Base-by-base conservation (phyloP, 2,797 vertebrate genomes). In the Vireo griseus region DNA sequence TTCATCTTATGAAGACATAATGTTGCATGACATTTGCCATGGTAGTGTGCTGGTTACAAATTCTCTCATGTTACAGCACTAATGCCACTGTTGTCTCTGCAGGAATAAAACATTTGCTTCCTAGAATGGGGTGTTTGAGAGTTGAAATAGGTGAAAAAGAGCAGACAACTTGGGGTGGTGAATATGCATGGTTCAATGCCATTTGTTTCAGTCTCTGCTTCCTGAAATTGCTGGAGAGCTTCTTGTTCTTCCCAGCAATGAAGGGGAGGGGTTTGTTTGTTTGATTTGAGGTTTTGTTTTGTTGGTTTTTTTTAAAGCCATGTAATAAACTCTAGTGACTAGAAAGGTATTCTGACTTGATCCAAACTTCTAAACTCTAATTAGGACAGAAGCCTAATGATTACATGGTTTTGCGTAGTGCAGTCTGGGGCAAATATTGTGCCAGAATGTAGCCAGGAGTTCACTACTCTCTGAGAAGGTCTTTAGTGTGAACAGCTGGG, bases 101-200 rank as follows among this genome's bases (percentile, higher is more conserved):
- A 39, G 29, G n/a, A 72, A 37, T 37, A 40, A 63, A 44, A 8
- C 9, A 28, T 51, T 73, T 83, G 12, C 13, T 31, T 76, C 79
- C 37, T 52, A 39, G 10, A 48, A 55, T 18, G 9, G 11, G 9
- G 7, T 29, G 45, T 59, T 59, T 51, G 16, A 75, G 40, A 69
- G 37, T 42, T 66, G 44, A 79, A 73, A 52, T 45, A 63, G 85
- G 18, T 55, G 21, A 37, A 66, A 84, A 89, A 89, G 18, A 13
- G 9, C 20, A 45, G 48, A 24, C 24, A 52, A 1, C 10, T 57
- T 78, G 16, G 29, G 13, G 7, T 54, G n/a, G 10, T 39, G 26
- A 47, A 19, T 40, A 37, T 6, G 4, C 33, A 25, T 0, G 0
- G 12, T 44, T 89, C 2, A 1, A 1, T 80, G 55, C 13, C 11